phyloP scores from a whole-genome alignment of 1,140 invertebrate genomes.

The Ips typographus region DNA sequence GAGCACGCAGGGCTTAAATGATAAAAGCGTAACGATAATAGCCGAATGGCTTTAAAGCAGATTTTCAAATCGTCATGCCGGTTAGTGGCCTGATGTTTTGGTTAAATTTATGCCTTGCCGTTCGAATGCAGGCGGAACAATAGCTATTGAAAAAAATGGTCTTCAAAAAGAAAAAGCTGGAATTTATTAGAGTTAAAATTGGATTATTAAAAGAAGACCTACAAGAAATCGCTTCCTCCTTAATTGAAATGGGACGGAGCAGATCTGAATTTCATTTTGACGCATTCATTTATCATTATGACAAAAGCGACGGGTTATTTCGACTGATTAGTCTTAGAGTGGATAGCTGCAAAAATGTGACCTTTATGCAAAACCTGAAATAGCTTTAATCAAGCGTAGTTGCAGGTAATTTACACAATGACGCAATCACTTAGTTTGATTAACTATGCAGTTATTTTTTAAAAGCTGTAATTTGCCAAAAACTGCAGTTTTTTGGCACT shows the following conservation, averaged over 20 bases:
- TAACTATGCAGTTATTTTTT: too few relatives aligned
- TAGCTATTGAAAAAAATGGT: constrained; percentile 1
- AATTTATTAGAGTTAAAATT: constrained; percentile 23
- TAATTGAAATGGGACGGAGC: constrained; percentile 12
- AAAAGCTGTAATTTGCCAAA: too few relatives aligned
- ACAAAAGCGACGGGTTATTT: constrained; percentile 2
- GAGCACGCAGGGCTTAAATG: constrained; percentile 20
- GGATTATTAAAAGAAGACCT: constrained; percentile 2
- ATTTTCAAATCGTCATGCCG: constrained; percentile 15
- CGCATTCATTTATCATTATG: constrained; percentile 20
- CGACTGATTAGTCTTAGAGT: too few relatives aligned
- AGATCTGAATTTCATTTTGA: constrained; percentile 22
- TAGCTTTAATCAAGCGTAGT: too few relatives aligned
- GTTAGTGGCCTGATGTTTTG: constrained; percentile 4
- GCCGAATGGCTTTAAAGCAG: constrained; percentile 15
- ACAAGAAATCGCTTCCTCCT: not conserved
- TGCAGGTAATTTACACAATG: too few relatives aligned
- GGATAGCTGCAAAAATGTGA: too few relatives aligned
- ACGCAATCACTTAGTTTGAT: too few relatives aligned
- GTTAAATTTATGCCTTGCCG: constrained; percentile 7
- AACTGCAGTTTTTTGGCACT: too few relatives aligned
- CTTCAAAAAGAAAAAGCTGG: not conserved
- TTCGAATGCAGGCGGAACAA: not conserved
- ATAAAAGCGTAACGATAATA: constrained; percentile 18
- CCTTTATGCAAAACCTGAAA: too few relatives aligned